Conservation (phyloP, 2,113 vertebrate genomes). For the Plecotus auritus region DNA sequence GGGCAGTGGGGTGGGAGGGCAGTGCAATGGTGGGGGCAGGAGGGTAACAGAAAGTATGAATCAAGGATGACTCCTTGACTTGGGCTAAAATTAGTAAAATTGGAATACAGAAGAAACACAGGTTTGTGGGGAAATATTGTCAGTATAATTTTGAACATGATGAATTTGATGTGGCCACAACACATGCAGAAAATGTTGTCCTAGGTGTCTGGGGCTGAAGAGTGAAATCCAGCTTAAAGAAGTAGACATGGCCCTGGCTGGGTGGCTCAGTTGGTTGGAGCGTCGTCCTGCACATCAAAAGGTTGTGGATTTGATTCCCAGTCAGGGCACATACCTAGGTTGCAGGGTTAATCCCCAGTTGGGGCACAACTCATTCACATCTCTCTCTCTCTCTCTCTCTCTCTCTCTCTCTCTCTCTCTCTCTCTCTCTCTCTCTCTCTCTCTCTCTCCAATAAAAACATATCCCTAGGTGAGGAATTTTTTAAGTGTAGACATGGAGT, state of each 20-base stretch:
- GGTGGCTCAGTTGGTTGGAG: background rate
- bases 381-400: too few relatives aligned
- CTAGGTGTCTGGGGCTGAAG: background rate
- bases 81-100: background rate
- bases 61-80: background rate
- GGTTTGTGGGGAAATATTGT: background rate
- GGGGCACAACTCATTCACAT: too few relatives aligned
- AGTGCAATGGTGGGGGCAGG: background rate
- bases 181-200: background rate
- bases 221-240: background rate
- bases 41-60: background rate
- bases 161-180: background rate
- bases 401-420: too few relatives aligned
- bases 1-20: background rate
- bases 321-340: background rate
- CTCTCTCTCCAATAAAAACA: background rate
- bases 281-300: background rate
- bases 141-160: background rate
- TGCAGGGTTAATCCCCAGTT: background rate
- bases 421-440: too few relatives aligned
- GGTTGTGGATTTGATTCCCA: background rate
- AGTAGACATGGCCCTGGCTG: background rate
- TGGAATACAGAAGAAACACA: background rate
- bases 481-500: background rate
- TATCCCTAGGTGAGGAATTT: background rate